These are phyloP conservation scores for Lichenostomus cassidix DNA, from an alignment of 2,113 vertebrate genomes.

Conservation along the genomic window DNA sequence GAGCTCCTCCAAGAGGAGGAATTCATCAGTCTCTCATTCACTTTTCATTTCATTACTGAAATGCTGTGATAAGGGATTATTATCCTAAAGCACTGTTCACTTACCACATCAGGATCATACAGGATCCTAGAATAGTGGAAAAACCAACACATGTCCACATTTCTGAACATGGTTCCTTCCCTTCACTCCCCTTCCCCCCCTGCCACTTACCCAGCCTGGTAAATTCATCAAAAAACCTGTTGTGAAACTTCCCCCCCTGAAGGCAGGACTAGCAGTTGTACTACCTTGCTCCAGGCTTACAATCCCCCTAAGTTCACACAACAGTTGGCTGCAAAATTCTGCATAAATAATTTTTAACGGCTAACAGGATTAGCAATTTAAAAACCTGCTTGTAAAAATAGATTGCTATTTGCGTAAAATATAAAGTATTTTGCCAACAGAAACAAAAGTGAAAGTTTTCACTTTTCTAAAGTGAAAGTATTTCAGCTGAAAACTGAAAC, in stretches of 20 bases:
- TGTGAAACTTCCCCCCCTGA: not conserved
- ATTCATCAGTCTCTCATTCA: not conserved
- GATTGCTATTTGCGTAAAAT: not conserved
- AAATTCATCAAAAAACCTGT: not conserved
- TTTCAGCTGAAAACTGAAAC: not conserved
- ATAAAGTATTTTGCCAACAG: not conserved
- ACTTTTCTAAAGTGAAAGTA: not conserved
- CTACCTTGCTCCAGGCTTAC: not conserved
- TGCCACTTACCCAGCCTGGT: not conserved
- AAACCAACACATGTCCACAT: not conserved
- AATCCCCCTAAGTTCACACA: not conserved
- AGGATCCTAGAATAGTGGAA: not conserved
- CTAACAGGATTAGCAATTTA: not conserved
- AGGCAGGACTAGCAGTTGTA: not conserved
- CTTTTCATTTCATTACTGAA: not conserved
- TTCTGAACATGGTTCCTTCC: fast-evolving
- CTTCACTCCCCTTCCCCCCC: too few species aligned
- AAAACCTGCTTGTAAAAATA: not conserved
- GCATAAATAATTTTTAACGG: not conserved
- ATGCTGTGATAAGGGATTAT: not conserved
- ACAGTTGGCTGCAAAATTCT: slow-evolving; percentile 7
- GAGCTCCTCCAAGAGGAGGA: not conserved
- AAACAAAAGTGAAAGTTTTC: not conserved
- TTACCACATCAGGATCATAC: not conserved
- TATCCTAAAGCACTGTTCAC: not conserved